These are phyloP conservation scores for rabbit (Oryctolagus cuniculus) DNA, from an alignment of 2,113 vertebrate genomes.

Conservation along the genomic window DNA sequence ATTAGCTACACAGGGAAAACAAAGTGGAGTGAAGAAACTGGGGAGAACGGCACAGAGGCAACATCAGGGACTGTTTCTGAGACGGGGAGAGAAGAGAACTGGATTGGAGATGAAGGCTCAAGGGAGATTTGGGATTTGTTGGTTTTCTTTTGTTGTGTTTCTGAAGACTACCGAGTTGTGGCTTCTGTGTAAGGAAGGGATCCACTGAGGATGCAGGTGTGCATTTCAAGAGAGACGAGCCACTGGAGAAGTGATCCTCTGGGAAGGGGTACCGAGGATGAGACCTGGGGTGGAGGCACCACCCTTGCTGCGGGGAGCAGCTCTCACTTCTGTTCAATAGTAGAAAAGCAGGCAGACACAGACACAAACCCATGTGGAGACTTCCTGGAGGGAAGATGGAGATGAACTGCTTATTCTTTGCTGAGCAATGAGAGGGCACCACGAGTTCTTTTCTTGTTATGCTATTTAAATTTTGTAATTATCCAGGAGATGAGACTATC, in stretches of 20 bases:
- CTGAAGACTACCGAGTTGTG: neutral
- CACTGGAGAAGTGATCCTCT: neutral
- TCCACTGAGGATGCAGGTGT: neutral
- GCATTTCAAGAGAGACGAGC: neutral
- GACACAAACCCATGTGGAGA: neutral
- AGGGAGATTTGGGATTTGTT: neutral
- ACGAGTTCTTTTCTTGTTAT: neutral
- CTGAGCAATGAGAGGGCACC: neutral
- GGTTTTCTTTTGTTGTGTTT: neutral
- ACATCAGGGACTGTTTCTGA: neutral
- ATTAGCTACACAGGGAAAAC: neutral
- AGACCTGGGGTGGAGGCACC: accelerated
- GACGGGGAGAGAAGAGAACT: neutral
- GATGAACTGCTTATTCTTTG: too few species aligned
- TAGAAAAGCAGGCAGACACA: too few species aligned
- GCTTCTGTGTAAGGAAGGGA: neutral
- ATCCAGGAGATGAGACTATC: neutral
- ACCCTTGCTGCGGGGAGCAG: accelerated
- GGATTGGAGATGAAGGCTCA: neutral
- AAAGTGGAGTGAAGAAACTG: neutral
- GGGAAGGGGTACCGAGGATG: neutral
- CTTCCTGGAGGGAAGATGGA: neutral
- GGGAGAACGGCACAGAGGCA: neutral
- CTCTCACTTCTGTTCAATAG: accelerated
- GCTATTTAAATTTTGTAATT: neutral